A percentile compares a stretch with the other conserved stretches of the same genome.
Conservation (phyloP, 2,797 vertebrate species). For the Argya squamiceps region DNA sequence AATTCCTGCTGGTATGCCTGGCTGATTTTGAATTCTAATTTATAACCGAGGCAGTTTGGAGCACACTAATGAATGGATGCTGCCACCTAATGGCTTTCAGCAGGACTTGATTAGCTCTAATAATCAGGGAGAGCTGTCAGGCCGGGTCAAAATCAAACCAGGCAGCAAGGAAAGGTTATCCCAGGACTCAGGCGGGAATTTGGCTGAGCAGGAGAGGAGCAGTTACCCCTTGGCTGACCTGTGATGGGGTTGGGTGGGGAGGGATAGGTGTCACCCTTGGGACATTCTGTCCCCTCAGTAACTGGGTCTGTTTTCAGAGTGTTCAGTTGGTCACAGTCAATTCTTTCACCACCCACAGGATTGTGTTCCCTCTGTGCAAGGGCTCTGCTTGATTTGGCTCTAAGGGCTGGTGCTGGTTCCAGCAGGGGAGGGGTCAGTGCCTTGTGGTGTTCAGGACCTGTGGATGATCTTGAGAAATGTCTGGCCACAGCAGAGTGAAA, state of each 20-base stretch:
- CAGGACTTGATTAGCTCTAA: not conserved
- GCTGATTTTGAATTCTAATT: constrained; percentile 28
- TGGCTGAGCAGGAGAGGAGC: not conserved
- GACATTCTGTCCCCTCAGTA: not conserved
- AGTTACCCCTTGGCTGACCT: not conserved
- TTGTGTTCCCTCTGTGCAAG: accelerated
- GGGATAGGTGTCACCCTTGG: not conserved
- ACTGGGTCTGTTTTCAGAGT: not conserved
- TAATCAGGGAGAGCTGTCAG: not conserved
- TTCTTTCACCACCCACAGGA: not conserved
- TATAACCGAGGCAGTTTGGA: not conserved
- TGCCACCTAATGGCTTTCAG: constrained; percentile 56
- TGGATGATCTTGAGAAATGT: not conserved
- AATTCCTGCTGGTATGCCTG: constrained; percentile 5
- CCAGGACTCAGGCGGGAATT: not conserved
- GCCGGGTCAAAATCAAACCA: not conserved
- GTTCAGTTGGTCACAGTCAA: not conserved
- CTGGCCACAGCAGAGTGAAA: not conserved
- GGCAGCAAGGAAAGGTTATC: not conserved
- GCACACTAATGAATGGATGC: constrained; percentile 11
- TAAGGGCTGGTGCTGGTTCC: accelerated
- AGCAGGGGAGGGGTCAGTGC: not conserved
- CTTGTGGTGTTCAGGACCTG: not conserved
- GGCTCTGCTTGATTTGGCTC: not conserved
- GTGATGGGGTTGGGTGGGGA: not conserved